Base-by-base conservation (phyloP, 1,140 invertebrate genomes). In the Bombus waltoni region DNA sequence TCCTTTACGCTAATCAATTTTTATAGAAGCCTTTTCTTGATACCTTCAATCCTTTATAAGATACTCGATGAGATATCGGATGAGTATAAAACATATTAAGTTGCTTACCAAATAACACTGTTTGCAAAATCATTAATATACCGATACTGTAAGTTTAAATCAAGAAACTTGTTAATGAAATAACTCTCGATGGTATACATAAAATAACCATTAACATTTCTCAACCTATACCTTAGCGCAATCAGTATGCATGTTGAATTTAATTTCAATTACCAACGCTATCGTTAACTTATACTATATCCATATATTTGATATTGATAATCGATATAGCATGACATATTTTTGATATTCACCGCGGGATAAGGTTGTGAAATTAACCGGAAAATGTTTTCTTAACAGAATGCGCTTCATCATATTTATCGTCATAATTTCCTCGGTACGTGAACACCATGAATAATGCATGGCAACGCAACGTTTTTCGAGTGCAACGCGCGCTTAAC, bases 361-460 rank as follows among this genome's bases (percentile, higher is more conserved):
- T 42, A 73, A 32, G 42, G 6, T 4, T 18, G 42, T 1, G 42
- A 47, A 73, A 47, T 32, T 44, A 38, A 57, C 74, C 53, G 35
- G 74, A 25, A 59, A 76, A 35, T n/a, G 74, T 59, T 76, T 76
- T 28, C 74, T 42, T 59, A 40, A 32, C 74, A n/a, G 22, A n/a
- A 15, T 10, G 18, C 59, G 38, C 28, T 78, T 66, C 76, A 44
- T 78, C 76, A 78, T 78, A 78, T 78, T 78, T 68, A 79, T 79
- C 78, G 78, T 32, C 65, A 80, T 70, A 80, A 80, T 80, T 70
- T 53, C 32, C 44, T 4, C 44, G 65, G 42, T n/a, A 53, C 77
- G 65, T 32, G 3, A n/a, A 35, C 65, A 38, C 32, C 78, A 80
- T 80, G 78, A 80, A 70, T 80, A 80, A 80, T 80, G 65, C 78